phyloP scores from a whole-genome alignment of 2,888 invertebrate genomes.

The Halocaridina rubra region DNA sequence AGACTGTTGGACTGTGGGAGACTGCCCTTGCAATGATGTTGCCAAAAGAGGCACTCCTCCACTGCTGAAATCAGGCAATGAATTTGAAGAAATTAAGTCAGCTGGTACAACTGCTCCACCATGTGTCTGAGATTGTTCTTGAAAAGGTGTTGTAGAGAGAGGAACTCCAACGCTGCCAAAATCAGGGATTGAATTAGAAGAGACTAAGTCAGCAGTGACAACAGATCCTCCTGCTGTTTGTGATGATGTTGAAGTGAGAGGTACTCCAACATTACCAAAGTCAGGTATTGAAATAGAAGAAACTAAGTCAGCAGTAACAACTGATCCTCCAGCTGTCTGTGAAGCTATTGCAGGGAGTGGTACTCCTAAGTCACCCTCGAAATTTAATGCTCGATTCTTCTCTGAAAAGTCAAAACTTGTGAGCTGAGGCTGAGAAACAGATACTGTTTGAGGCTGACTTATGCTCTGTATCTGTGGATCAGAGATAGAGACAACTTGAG shows the following conservation, averaged over 20 bases:
- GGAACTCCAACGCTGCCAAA: not conserved
- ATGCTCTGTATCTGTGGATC: not conserved
- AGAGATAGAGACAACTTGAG: slow-evolving; percentile 15
- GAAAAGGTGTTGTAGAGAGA: not conserved
- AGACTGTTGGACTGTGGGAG: too few species aligned
- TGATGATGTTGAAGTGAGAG: not conserved
- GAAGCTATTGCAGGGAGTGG: not conserved
- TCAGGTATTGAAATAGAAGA: not conserved
- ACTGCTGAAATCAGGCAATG: too few species aligned
- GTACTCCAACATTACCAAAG: not conserved
- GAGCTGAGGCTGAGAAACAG: not conserved
- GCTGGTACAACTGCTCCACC: too few species aligned
- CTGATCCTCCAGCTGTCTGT: not conserved
- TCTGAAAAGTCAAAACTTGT: not conserved
- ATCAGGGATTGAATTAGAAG: too few species aligned
- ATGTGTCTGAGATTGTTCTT: not conserved
- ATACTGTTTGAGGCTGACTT: not conserved
- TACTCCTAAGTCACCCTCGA: not conserved
- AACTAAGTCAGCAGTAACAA: not conserved
- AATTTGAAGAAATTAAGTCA: too few species aligned
- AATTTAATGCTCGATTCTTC: not conserved
- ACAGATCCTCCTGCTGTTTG: not conserved
- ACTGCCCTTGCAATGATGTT: too few species aligned
- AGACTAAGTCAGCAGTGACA: slow-evolving; percentile 4
- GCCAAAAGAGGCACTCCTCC: too few species aligned